Percentiles rank a stretch among this genome's conserved stretches.
These are phyloP conservation scores for Epizoanthus fatuus DNA, from an alignment of 92 coral and sea anemone genomes.

Conservation along the genomic window DNA sequence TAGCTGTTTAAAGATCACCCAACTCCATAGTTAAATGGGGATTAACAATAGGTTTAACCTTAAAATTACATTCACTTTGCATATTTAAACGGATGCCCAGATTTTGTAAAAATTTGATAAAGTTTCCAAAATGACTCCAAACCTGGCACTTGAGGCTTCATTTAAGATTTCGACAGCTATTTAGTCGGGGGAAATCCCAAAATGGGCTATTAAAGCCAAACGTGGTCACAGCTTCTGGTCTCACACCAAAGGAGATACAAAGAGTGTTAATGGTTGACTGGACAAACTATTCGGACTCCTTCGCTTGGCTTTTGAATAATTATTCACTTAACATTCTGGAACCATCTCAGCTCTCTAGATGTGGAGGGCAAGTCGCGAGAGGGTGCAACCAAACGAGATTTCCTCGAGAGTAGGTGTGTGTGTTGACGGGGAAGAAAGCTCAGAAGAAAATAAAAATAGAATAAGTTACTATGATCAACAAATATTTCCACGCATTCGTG, in stretches of 20 bases:
- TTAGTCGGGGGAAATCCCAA: background rate
- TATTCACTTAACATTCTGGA: background rate
- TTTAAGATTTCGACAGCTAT: background rate
- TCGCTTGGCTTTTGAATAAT: no score
- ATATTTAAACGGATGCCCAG: background rate
- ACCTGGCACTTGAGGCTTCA: background rate
- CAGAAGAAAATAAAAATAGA: no score
- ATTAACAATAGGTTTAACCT: background rate
- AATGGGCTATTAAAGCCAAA: background rate
- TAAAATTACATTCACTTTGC: background rate
- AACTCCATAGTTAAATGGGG: constrained; percentile 29
- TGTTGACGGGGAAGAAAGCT: no score
- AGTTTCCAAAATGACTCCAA: background rate
- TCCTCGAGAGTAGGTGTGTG: no score
- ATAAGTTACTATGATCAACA: no score
- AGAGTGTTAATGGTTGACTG: background rate
- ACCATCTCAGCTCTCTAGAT: background rate
- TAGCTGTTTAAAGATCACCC: background rate
- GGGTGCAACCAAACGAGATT: background rate
- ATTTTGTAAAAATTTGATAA: background rate
- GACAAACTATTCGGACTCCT: constrained; percentile 3
- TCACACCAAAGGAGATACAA: background rate
- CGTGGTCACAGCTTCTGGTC: background rate
- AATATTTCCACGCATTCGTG: no score
- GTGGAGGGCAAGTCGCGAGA: no score